These are phyloP conservation scores for Galeruca laticollis DNA, from an alignment of 2,888 invertebrate species.

Conservation along the genomic window DNA sequence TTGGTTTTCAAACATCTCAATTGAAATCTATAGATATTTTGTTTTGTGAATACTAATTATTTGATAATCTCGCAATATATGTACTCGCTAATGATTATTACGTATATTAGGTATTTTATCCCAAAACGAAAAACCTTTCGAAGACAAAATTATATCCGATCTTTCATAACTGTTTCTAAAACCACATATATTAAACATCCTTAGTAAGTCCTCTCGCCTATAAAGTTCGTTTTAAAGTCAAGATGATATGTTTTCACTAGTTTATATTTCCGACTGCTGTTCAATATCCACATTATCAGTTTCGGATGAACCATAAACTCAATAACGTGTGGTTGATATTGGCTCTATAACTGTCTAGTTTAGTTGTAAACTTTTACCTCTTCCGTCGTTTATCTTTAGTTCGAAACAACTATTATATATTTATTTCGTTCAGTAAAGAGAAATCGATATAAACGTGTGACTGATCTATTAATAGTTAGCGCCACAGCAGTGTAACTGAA, in stretches of 20 bases:
- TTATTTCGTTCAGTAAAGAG: neutral
- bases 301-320: constrained; percentile 8
- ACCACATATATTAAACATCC: neutral
- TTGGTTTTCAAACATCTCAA: no score
- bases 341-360: neutral
- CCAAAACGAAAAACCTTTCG: no score
- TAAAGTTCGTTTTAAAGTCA: neutral
- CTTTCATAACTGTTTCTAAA: neutral
- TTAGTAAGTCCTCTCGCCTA: neutral
- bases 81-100: no score
- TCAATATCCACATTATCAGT: constrained; percentile 3
- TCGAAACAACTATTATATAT: neutral
- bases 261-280: neutral
- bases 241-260: neutral
- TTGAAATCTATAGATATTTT: no score
- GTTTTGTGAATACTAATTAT: no score
- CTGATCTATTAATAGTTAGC: no score
- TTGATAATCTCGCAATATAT: no score
- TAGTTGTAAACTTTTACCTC: constrained; percentile 2
- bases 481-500: no score
- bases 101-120: no score
- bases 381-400: neutral
- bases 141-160: neutral
- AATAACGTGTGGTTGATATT: constrained; percentile 4
- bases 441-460: no score